A percentile compares a stretch with the other conserved stretches of the same genome.
These are phyloP conservation scores for Sebastes melanostomus DNA, from an alignment of 2,797 vertebrate species.

Conservation along the genomic window DNA sequence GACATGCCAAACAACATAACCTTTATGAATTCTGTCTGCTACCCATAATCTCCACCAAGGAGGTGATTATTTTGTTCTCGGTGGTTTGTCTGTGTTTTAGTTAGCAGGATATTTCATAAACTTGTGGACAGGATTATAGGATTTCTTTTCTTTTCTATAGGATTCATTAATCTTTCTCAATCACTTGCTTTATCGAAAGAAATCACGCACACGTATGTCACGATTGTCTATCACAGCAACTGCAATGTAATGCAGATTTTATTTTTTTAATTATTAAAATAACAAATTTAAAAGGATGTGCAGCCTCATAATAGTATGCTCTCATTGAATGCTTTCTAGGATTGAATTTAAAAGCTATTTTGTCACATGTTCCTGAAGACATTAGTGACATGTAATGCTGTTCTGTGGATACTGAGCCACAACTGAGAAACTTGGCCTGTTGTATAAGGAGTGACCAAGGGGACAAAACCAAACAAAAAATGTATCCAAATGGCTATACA, in stretches of 20 bases:
- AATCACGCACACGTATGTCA: not conserved
- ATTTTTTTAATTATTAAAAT: not conserved
- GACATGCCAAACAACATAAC: not conserved
- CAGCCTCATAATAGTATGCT: not conserved
- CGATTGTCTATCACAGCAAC: not conserved
- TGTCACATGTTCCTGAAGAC: not conserved
- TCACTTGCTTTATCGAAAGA: not conserved
- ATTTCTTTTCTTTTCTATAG: not conserved
- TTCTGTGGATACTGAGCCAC: not conserved
- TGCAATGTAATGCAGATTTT: not conserved
- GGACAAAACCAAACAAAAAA: not conserved
- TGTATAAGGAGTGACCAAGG: not conserved
- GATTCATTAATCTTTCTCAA: not conserved
- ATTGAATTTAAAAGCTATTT: not conserved
- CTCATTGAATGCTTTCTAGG: not conserved
- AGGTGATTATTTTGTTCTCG: too few relatives aligned
- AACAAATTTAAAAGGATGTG: not conserved
- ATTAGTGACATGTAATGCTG: not conserved
- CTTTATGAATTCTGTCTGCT: not conserved
- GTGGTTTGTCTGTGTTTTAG: too few relatives aligned
- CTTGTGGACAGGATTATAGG: not conserved
- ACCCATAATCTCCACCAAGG: not conserved
- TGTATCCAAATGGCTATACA: too few relatives aligned
- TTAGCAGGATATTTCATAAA: not conserved
- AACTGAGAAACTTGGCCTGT: not conserved